phyloP scores from a whole-genome alignment of 2,113 vertebrate species.

The Hucho hucho region DNA sequence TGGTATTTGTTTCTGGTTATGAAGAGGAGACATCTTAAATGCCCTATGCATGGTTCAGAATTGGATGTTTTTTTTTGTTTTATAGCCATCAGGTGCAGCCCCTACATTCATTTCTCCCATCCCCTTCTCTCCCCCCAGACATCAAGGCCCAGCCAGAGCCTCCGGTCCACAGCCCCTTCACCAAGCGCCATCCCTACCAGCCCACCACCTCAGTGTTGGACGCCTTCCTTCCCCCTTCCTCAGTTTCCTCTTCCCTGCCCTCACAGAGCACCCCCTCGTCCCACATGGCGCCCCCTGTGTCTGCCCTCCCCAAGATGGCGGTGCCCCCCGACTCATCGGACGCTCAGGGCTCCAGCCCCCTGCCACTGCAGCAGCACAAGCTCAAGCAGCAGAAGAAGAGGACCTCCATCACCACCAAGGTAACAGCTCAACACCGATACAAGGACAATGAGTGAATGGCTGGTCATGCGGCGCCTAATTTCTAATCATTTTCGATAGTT shows the following conservation, averaged over 20 bases:
- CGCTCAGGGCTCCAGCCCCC: slow-evolving; percentile 92
- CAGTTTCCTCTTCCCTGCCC: slow-evolving; percentile 76
- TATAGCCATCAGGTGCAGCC: no score
- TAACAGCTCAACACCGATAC: slow-evolving; percentile 34
- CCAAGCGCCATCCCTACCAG: slow-evolving; percentile 90
- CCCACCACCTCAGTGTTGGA: slow-evolving; percentile 85
- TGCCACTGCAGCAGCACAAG: slow-evolving; percentile 95
- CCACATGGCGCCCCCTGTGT: slow-evolving; percentile 72
- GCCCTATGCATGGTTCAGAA: background rate
- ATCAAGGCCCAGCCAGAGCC: slow-evolving; percentile 86
- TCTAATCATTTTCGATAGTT: no score
- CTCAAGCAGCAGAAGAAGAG: slow-evolving; percentile 96
- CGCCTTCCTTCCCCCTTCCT: slow-evolving; percentile 78
- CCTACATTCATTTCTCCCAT: background rate
- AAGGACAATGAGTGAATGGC: background rate
- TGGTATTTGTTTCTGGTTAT: no score
- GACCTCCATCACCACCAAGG: slow-evolving; percentile 90
- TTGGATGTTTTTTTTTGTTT: no score
- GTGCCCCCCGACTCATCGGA: slow-evolving; percentile 86
- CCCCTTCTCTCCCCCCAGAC: slow-evolving; percentile 67
- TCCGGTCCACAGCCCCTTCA: slow-evolving; percentile 83
- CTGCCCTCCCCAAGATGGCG: slow-evolving; percentile 80
- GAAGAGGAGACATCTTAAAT: no score
- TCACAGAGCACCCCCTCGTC: slow-evolving; percentile 75
- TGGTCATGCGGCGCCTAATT: no score